phyloP scores from a whole-genome alignment of 2,113 vertebrate species.

The Mormoops blainvillei region DNA sequence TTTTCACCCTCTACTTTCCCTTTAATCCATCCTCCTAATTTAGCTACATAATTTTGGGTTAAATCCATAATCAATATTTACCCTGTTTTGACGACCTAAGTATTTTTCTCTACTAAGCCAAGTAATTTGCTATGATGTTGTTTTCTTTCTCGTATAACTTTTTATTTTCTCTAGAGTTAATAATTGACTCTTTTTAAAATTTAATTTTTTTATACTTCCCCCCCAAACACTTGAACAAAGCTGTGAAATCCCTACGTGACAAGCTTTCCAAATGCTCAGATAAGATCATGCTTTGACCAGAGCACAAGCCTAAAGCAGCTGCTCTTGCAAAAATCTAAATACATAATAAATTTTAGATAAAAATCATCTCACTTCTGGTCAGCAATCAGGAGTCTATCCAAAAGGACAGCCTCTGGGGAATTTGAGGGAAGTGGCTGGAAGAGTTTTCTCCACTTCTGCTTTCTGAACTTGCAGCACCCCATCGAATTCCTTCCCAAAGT shows the following conservation, averaged over 20 bases:
- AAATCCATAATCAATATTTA: background rate
- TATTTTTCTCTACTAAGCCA: background rate
- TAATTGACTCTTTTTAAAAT: background rate
- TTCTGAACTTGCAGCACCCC: background rate
- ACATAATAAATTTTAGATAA: background rate
- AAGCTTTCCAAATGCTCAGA: background rate
- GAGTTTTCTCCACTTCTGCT: background rate
- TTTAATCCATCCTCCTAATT: background rate
- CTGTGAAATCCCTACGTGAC: background rate
- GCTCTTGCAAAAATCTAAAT: background rate
- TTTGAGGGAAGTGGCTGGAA: background rate
- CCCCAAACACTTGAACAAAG: background rate
- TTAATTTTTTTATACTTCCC: background rate
- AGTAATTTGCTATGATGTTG: background rate
- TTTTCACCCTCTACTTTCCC: background rate
- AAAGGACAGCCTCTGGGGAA: background rate
- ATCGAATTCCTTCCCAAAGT: constrained; percentile 1
- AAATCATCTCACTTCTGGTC: background rate
- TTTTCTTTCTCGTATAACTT: background rate
- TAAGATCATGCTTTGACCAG: background rate
- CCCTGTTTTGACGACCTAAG: background rate
- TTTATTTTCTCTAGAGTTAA: background rate
- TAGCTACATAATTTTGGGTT: background rate
- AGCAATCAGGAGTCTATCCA: background rate
- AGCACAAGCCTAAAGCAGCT: background rate